phyloP scores from a whole-genome alignment of 2,888 invertebrate genomes.

The Yponomeuta malinellus region DNA sequence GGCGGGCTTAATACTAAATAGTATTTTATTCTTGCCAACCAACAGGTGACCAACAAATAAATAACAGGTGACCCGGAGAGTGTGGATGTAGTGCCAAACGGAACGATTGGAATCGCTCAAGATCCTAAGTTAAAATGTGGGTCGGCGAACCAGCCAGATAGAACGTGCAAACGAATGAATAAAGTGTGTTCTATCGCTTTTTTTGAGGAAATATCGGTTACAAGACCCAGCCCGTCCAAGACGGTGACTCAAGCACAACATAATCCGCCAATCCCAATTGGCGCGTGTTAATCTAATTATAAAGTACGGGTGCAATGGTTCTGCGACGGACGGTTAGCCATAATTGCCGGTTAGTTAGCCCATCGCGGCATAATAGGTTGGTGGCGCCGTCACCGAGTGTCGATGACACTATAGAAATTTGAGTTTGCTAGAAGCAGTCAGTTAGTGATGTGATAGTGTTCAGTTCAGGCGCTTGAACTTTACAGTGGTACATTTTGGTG shows the following conservation, averaged over 20 bases:
- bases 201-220: background rate
- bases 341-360: constrained; percentile 11
- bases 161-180: too few relatives aligned
- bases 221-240: background rate
- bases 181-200: too few relatives aligned
- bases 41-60: too few relatives aligned
- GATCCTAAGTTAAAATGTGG: too few relatives aligned
- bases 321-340: constrained; percentile 13
- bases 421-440: background rate
- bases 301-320: constrained; percentile 8
- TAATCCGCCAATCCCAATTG: constrained; percentile 6
- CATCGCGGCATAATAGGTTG: constrained; percentile 23
- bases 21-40: too few relatives aligned
- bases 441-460: background rate
- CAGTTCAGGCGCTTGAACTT: background rate
- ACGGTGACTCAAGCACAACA: background rate
- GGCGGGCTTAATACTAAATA: too few relatives aligned
- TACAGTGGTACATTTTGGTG: background rate
- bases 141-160: too few relatives aligned
- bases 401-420: constrained; percentile 21
- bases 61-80: too few relatives aligned
- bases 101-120: too few relatives aligned
- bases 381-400: constrained; percentile 24
- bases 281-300: constrained; percentile 11
- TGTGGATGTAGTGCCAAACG: too few relatives aligned